Evolutionary conservation across 2,113 vertebrate species (phyloP).

Genomic region (Ammodytes marinus): DNA sequence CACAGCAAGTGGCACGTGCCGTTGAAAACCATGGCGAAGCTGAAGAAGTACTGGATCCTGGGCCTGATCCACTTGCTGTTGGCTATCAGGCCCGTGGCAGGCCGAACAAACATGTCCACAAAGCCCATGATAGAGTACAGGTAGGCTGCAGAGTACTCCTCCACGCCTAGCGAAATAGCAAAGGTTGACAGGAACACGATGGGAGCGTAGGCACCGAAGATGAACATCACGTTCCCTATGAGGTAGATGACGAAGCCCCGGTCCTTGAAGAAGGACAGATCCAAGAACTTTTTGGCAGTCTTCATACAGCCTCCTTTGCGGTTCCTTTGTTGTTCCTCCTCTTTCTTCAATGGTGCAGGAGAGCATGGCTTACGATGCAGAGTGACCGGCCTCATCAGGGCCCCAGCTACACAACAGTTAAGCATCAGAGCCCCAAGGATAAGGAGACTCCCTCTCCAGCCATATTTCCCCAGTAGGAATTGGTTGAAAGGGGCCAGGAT

Average conservation of each 20-base stretch:
- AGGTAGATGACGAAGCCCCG: conserved; percentile 89
- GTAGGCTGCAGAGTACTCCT: conserved; percentile 86
- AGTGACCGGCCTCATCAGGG: conserved; percentile 86
- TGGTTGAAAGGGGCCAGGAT: conserved; percentile 87
- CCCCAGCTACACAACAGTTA: conserved; percentile 89
- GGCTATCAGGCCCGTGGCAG: conserved; percentile 82
- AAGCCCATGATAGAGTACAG: conserved; percentile 87
- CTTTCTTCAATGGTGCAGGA: background rate
- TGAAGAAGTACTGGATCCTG: conserved; percentile 87
- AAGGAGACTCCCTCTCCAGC: conserved; percentile 89
- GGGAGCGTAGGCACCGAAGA: conserved; percentile 87
- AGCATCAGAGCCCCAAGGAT: conserved; percentile 88
- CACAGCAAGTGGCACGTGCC: conserved; percentile 87
- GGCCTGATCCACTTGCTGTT: conserved; percentile 86
- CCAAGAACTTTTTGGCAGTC: conserved; percentile 79
- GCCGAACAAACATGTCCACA: conserved; percentile 87
- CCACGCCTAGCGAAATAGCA: conserved; percentile 83
- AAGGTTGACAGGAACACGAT: conserved; percentile 88
- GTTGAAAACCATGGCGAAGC: conserved; percentile 85
- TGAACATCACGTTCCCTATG: conserved; percentile 86
- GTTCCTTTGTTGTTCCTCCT: conserved; percentile 7
- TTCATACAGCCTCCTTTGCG: conserved; percentile 65
- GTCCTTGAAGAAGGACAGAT: conserved; percentile 88
- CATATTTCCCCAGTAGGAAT: conserved; percentile 84
- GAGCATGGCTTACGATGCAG: background rate